These are phyloP conservation scores for Torymus texanus DNA, from an alignment of 2,888 invertebrate genomes.

Conservation along the genomic window DNA sequence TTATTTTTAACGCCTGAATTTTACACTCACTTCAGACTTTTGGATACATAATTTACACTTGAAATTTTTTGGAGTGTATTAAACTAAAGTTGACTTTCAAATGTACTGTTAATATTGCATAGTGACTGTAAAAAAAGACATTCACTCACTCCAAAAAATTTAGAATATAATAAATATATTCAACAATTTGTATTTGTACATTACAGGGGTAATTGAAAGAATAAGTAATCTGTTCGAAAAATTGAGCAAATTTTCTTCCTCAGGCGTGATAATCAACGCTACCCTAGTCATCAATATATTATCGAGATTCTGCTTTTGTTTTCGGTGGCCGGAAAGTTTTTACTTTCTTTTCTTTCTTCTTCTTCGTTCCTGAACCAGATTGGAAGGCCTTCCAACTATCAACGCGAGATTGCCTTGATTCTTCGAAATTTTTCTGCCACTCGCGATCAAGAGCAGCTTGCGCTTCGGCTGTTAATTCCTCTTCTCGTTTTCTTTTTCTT, in stretches of 20 bases:
- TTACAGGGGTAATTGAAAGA: slow-evolving; percentile 49
- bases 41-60: slow-evolving; percentile 49
- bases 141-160: slow-evolving; percentile 50
- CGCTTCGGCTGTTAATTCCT: slow-evolving; percentile 95
- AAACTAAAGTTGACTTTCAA: slow-evolving; percentile 16
- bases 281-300: slow-evolving; percentile 69
- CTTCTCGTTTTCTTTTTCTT: slow-evolving; percentile 93
- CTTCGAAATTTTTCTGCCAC: slow-evolving; percentile 99
- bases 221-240: slow-evolving; percentile 47
- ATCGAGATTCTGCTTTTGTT: slow-evolving; percentile 94
- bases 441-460: slow-evolving; percentile 92
- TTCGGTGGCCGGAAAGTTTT: slow-evolving; percentile 93
- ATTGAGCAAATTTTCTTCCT: slow-evolving; percentile 37
- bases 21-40: slow-evolving; percentile 46
- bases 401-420: slow-evolving; percentile 92
- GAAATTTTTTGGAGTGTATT: slow-evolving; percentile 49
- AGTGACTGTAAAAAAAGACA: slow-evolving; percentile 1
- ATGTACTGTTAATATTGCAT: slow-evolving; percentile 2
- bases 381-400: slow-evolving; percentile 96
- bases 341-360: slow-evolving; percentile 87
- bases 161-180: slow-evolving; percentile 41
- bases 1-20: slow-evolving; percentile 41
- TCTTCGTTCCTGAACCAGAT: slow-evolving; percentile 80
- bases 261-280: slow-evolving; percentile 25
- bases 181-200: slow-evolving; percentile 53